Conservation (phyloP, 1,140 invertebrate species). For the Dinothrombium tinctorium region DNA sequence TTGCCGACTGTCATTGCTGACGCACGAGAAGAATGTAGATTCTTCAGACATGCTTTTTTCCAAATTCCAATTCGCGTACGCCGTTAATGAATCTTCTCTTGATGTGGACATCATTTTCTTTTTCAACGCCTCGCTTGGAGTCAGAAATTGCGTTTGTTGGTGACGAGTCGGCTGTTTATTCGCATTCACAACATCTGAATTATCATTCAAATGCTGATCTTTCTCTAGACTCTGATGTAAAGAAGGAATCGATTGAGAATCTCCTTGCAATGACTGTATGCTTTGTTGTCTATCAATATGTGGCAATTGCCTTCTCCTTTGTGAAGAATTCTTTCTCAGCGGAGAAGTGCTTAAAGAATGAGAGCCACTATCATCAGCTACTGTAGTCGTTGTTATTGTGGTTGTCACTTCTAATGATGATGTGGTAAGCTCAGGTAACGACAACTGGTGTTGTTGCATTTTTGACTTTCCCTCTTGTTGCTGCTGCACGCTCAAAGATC, state of each 20-base stretch:
- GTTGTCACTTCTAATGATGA: neutral
- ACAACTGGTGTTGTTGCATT: neutral
- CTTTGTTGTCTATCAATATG: slow-evolving; percentile 1
- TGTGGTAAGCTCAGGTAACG: neutral
- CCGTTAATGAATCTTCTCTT: neutral
- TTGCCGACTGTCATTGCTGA: slow-evolving; percentile 15
- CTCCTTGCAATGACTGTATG: neutral
- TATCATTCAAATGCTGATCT: too few species aligned
- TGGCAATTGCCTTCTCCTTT: slow-evolving; percentile 1
- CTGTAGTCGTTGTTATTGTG: neutral
- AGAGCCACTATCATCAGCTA: neutral
- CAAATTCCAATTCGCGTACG: neutral
- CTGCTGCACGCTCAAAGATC: neutral
- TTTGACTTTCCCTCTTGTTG: neutral
- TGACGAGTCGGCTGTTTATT: neutral
- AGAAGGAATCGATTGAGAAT: neutral
- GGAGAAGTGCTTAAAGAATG: neutral
- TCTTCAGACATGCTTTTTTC: slow-evolving; percentile 16
- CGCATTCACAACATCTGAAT: neutral
- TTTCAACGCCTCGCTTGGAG: neutral
- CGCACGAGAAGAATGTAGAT: slow-evolving; percentile 18
- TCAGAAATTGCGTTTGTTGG: neutral
- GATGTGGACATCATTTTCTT: neutral
- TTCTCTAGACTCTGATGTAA: too few species aligned
- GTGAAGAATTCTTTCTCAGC: neutral